Conservation (phyloP, 2,113 vertebrate genomes). For the Eulacestoma nigropectus region DNA sequence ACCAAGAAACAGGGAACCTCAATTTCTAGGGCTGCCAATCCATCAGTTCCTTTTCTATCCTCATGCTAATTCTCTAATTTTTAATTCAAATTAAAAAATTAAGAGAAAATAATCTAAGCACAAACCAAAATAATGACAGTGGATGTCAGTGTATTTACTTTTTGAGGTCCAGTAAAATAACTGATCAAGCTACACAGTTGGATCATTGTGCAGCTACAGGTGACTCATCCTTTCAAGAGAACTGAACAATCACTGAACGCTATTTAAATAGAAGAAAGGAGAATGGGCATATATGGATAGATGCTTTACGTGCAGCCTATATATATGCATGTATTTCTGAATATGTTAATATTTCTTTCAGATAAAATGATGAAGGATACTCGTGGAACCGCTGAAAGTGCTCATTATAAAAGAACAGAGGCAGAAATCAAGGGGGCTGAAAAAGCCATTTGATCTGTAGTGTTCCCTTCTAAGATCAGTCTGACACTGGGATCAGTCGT, state of each 20-base stretch:
- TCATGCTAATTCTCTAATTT: background rate
- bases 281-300: background rate
- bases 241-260: background rate
- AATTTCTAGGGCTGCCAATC: background rate
- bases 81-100: background rate
- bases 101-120: background rate
- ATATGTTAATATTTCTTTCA: background rate
- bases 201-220: background rate
- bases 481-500: background rate
- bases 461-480: background rate
- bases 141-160: background rate
- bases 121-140: background rate
- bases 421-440: background rate
- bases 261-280: background rate
- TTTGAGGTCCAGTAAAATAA: background rate
- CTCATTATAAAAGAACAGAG: background rate
- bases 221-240: conserved; percentile 23
- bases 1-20: background rate
- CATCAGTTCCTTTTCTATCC: background rate
- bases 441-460: background rate
- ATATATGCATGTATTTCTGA: background rate
- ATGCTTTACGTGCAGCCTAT: background rate
- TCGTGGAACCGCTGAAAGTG: accelerated
- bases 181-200: background rate
- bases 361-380: background rate